Evolutionary conservation across 2,797 vertebrate genomes (phyloP).

Genomic region (Squalus acanthias): DNA sequence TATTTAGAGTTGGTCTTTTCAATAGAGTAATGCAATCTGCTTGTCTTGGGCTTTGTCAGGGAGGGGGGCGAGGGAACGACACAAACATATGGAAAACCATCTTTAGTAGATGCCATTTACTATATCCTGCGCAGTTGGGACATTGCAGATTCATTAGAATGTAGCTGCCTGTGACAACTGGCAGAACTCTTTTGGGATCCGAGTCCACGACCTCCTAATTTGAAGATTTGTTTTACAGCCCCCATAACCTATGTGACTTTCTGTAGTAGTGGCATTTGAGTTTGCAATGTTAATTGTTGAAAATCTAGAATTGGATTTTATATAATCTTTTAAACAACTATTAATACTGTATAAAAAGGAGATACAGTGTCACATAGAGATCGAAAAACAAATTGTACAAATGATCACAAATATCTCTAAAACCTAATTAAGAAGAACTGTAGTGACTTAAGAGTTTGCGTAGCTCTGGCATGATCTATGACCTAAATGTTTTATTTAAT

Average conservation of each 20-base stretch:
- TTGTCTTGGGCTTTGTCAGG: neutral
- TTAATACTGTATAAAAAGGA: neutral
- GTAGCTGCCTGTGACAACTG: neutral
- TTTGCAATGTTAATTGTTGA: neutral
- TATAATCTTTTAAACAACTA: neutral
- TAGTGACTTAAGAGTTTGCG: neutral
- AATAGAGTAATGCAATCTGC: neutral
- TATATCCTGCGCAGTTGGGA: neutral
- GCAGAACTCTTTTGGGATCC: neutral
- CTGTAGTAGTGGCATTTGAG: neutral
- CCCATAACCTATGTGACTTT: neutral
- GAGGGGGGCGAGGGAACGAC: neutral
- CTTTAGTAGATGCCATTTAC: neutral
- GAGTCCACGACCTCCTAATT: neutral
- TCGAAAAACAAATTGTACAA: neutral
- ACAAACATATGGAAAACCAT: slow-evolving; percentile 12
- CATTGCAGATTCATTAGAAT: neutral
- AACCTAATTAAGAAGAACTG: neutral
- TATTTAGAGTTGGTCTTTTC: slow-evolving; percentile 6
- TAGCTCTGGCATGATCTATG: neutral
- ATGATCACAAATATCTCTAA: neutral
- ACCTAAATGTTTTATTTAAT: neutral
- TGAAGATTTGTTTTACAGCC: neutral
- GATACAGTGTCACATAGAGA: neutral
- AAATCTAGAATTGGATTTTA: neutral